Percentiles rank a stretch among this genome's conserved stretches.
Evolutionary conservation across 2,113 vertebrate species (phyloP).

Genomic region (Agelaius tricolor): DNA sequence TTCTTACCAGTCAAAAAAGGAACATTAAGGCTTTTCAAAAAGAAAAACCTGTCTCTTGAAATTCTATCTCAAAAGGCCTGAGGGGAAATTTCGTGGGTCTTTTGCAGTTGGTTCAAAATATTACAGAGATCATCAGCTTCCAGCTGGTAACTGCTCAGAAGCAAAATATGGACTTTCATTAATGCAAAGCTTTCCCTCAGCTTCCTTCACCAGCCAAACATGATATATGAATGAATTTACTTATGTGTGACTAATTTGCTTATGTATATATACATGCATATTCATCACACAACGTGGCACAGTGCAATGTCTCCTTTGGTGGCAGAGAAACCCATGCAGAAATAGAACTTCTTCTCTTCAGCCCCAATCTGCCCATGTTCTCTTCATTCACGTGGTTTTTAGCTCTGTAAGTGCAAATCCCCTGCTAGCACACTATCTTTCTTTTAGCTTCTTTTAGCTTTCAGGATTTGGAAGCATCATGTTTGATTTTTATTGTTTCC

Average conservation of each 20-base stretch:
- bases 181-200: neutral
- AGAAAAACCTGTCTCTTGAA: neutral
- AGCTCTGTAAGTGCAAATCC: neutral
- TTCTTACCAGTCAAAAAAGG: neutral
- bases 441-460: neutral
- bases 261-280: neutral
- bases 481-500: neutral
- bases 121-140: neutral
- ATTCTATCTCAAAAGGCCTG: conserved; percentile 14
- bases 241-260: neutral
- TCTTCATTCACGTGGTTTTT: neutral
- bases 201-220: neutral
- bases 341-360: neutral
- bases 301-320: neutral
- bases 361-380: neutral
- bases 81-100: neutral
- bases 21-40: conserved; percentile 1
- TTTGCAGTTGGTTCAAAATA: neutral
- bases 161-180: neutral
- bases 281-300: neutral
- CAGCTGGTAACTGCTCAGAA: neutral
- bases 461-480: neutral
- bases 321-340: neutral
- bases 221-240: neutral
- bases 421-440: neutral